Evolutionary conservation across 2,113 vertebrate species (phyloP).

Genomic region (Oreochromis aureus): DNA sequence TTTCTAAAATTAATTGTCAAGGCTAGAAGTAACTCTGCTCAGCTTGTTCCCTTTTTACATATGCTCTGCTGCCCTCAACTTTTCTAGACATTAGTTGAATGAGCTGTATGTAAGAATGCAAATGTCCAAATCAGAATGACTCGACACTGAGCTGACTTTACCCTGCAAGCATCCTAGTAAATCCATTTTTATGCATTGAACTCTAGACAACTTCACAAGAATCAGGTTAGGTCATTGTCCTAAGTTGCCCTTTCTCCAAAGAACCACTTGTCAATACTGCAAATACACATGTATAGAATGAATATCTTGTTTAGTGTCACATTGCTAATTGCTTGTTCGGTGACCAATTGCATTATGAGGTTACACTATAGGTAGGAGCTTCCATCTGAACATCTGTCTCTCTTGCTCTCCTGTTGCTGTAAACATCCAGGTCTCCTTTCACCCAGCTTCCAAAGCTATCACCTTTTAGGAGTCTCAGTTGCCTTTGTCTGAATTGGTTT

Average conservation of each 20-base stretch:
- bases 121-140: not conserved
- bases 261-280: not conserved
- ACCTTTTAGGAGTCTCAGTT: not conserved
- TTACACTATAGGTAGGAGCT: not conserved
- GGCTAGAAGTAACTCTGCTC: not conserved
- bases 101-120: not conserved
- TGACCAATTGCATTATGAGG: fast-evolving
- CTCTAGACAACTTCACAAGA: not conserved
- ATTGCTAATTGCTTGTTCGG: not conserved
- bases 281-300: not conserved
- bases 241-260: not conserved
- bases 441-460: not conserved
- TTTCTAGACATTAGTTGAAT: not conserved
- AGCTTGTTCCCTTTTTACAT: not conserved
- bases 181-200: not conserved
- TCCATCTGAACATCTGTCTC: not conserved
- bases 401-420: not conserved
- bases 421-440: not conserved
- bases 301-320: not conserved
- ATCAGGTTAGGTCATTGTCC: not conserved
- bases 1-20: conserved; percentile 1
- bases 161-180: not conserved
- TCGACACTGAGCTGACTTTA: not conserved
- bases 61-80: not conserved
- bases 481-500: not conserved